Evolutionary conservation across 2,888 invertebrate species (phyloP), one percentile per base, ranked within the genome.

Genomic region (Siphonodentalium dalli): DNA sequence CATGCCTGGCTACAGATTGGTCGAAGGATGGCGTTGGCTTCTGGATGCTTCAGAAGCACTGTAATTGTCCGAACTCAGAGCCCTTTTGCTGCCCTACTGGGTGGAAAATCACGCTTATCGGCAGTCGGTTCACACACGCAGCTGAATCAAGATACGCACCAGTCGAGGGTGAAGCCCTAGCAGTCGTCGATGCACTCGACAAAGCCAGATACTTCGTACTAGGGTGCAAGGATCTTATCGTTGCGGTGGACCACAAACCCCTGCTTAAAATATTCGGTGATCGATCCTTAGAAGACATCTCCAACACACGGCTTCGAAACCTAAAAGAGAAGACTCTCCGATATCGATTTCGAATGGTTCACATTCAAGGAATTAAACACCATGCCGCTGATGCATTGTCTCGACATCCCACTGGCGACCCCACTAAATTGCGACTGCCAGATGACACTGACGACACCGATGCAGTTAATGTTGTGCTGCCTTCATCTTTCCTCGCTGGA

Each of bases 1-100:
- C 57, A 24, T 62, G 62, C 50, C 48, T 64, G 18, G 44, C 58
- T 28, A 54, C 57, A 9, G 62, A 63, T 33, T 54, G 57, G 62
- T 63, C 59, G n/a, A 35, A 46, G 33, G 55, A 62, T 21, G 60
- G 67, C 3, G 56, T 66, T 35, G 63, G 65, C 3, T 68, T 59
- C 43, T 57, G 50, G 33, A 11, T 63, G 38, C 47, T 57, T 49
- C 55, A 63, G 45, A 60, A 61, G 34, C 51, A 62, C 40, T 54
- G 63, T 27, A 7, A 38, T 4, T 68, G 63, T 50, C 5, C 51
- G 1, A 26, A 27, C 8, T 34, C 33, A 11, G 46, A 43, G 9
- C 66, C 62, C 13, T 35, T 50, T 18, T 63, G 63, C 49, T 62
- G 63, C 38, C 37, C 29, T 13, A 43, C 42, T 49, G 63, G 58